These are phyloP conservation scores for Amphimallon solstitiale DNA, from an alignment of 2,888 invertebrate species.

Conservation along the genomic window DNA sequence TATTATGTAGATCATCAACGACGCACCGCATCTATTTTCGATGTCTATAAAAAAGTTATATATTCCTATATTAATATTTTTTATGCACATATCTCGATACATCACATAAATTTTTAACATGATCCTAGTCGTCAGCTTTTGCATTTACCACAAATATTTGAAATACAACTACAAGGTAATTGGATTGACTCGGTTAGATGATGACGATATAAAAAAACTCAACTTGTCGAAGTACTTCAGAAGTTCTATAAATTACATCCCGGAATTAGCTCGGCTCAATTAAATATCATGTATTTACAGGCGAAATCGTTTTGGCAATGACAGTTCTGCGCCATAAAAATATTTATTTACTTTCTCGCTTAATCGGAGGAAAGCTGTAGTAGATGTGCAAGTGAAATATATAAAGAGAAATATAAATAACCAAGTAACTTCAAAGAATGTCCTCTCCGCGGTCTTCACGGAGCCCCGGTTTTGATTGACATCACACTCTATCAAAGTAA, in stretches of 20 bases:
- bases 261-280: conserved; percentile 14
- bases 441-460: neutral
- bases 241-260: conserved; percentile 6
- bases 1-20: no score
- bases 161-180: conserved; percentile 1
- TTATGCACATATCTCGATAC: no score
- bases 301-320: conserved; percentile 5
- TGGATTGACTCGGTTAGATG: neutral
- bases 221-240: neutral
- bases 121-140: no score
- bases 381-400: no score
- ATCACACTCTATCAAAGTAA: no score
- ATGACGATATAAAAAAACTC: neutral
- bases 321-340: conserved; percentile 1
- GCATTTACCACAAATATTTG: no score
- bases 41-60: no score
- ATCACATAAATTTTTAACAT: no score
- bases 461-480: no score
- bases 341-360: conserved; percentile 23
- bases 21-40: no score
- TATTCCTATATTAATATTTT: no score
- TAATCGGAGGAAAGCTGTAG: conserved; percentile 5
- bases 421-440: conserved; percentile 4
- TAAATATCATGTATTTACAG: neutral
- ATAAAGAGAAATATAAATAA: neutral